Base-by-base conservation (phyloP, 2,888 invertebrate genomes). In the Papilio elwesi region DNA sequence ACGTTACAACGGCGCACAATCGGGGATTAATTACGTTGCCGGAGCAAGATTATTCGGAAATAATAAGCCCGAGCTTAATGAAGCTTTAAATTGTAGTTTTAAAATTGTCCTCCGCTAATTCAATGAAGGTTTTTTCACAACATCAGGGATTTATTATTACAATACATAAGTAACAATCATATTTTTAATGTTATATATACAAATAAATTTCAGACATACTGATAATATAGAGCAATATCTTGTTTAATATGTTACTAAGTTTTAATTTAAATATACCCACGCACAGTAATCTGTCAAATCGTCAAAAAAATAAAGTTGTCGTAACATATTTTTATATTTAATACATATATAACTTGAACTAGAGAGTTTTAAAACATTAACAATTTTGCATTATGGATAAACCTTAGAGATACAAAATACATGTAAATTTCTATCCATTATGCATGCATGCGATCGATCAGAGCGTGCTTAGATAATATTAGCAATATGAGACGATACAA, bases 1-100 rank as follows among this genome's bases (percentile, higher is more conserved):
- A 68, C 53, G 6, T 68, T 72, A 72, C 68, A 68, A 67, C 47
- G n/a, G 48, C 62, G 48, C 53, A 48, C 67, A 72, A 71, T 66
- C 48, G 49, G 13, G 36, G 57, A 55, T 57, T 71, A 57, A 57
- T 65, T 65, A 65, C 26, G 47, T 59, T 59, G 48, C 26, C 64
- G 64, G 52, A 49, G 49, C 68, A 43, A 62, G 62, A 62, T 62
- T 69, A 36, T 38, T 69, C 51, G 12, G 16, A 38, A 65, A 65
- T 57, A 64, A 64, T 65, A 36, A 65, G 59, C 59, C 9, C 43
- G 43, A 38, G n/a, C n/a, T 59, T 43, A 59, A 43, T 59, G 9
- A 59, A 59, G 59, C 38, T 59, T 59, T 59, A n/a, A 57, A 26
- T 36, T 57, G 6, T 12, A 16, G 13, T 57, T 36, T 16, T 36